Percentiles rank a stretch among this genome's conserved stretches.
Conservation (phyloP, 2,113 vertebrate genomes). For the Dicaeum eximium region DNA sequence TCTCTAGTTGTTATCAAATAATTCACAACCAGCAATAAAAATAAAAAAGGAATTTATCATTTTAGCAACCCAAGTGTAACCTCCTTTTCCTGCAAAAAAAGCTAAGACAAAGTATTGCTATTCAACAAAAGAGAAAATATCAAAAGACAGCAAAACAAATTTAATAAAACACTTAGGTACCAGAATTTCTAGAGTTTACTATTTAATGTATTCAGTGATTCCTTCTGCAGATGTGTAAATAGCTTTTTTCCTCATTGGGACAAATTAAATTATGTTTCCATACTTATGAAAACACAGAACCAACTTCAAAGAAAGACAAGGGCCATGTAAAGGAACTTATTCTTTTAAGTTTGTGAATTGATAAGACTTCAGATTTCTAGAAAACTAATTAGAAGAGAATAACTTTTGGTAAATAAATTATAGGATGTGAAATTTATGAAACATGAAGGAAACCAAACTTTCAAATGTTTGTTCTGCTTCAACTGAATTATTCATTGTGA, state of each 20-base stretch:
- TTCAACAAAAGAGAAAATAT: background rate
- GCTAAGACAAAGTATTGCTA: background rate
- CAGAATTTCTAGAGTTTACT: background rate
- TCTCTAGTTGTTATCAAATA: background rate
- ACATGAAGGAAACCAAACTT: background rate
- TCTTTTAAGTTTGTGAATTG: background rate
- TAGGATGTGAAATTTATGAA: background rate
- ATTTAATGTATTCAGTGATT: background rate
- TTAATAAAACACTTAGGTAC: background rate
- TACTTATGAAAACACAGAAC: background rate
- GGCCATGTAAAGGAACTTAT: background rate
- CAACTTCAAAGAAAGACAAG: background rate
- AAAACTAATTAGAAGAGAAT: background rate
- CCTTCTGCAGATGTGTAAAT: background rate
- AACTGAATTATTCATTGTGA: background rate
- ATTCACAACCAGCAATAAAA: background rate
- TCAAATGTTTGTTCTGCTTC: background rate
- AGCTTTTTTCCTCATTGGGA: background rate
- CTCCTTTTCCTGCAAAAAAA: background rate
- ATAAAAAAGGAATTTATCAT: background rate
- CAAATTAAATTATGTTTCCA: background rate
- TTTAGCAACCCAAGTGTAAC: background rate
- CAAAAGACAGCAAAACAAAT: background rate
- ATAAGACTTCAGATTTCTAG: background rate
- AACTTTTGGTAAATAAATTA: background rate